Conservation (phyloP, 2,888 invertebrate genomes). For the Halocaridina rubra region DNA sequence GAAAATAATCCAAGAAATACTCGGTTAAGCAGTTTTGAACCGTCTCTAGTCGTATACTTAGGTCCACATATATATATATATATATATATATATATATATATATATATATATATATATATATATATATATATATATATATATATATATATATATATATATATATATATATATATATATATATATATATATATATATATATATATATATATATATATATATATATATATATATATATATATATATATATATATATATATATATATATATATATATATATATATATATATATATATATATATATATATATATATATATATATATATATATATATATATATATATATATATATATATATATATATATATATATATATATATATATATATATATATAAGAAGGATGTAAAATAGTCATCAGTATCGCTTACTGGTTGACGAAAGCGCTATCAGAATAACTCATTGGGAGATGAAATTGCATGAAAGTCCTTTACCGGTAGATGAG, state of each 20-base stretch:
- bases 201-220: neutral
- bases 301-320: neutral
- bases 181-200: neutral
- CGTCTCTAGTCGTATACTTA: neutral
- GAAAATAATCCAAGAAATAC: too few species aligned
- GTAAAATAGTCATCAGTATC: neutral
- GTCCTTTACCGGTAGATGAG: too few species aligned
- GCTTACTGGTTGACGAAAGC: neutral
- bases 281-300: neutral
- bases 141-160: neutral
- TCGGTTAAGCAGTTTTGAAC: too few species aligned
- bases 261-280: neutral
- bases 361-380: neutral
- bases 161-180: neutral
- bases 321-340: neutral
- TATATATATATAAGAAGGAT: neutral
- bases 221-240: slow-evolving; percentile 4
- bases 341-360: neutral
- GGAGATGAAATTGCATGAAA: neutral
- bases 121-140: neutral
- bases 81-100: neutral
- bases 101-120: slow-evolving; percentile 13
- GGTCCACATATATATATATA: neutral
- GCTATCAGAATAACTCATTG: neutral
- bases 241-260: neutral